These are phyloP conservation scores for Aspiorhynchus laticeps DNA, from an alignment of 2,113 vertebrate genomes.

Conservation along the genomic window DNA sequence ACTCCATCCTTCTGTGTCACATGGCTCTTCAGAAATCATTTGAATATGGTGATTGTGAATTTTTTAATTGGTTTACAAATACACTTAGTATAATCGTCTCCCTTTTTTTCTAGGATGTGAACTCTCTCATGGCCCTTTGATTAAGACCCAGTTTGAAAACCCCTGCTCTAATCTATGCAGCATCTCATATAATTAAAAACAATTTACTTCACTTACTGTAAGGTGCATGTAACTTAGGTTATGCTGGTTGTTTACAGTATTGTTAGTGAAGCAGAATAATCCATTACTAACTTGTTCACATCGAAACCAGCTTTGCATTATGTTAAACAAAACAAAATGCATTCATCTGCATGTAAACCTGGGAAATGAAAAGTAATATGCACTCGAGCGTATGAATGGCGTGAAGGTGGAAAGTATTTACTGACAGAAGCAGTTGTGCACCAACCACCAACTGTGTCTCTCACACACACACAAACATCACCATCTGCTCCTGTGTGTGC, in stretches of 20 bases:
- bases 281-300: background rate
- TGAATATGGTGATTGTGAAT: too few species aligned
- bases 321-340: background rate
- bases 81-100: too few species aligned
- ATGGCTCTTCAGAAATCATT: too few species aligned
- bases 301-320: background rate
- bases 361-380: background rate
- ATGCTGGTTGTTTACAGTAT: background rate
- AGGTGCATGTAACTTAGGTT: background rate
- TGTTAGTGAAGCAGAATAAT: background rate
- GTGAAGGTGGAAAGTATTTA: conserved; percentile 24
- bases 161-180: background rate
- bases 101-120: background rate
- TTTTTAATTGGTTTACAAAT: too few species aligned
- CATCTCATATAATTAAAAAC: background rate
- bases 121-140: background rate
- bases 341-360: background rate
- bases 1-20: too few species aligned
- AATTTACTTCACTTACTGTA: background rate
- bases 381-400: background rate
- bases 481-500: conserved; percentile 73
- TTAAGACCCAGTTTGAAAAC: background rate
- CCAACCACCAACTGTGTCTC: conserved; percentile 17
- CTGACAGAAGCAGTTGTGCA: conserved; percentile 42
- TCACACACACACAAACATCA: conserved; percentile 46